Percentiles rank a stretch among this genome's conserved stretches.
Evolutionary conservation across 2,113 vertebrate species (phyloP).

Genomic region (Pithys albifrons): DNA sequence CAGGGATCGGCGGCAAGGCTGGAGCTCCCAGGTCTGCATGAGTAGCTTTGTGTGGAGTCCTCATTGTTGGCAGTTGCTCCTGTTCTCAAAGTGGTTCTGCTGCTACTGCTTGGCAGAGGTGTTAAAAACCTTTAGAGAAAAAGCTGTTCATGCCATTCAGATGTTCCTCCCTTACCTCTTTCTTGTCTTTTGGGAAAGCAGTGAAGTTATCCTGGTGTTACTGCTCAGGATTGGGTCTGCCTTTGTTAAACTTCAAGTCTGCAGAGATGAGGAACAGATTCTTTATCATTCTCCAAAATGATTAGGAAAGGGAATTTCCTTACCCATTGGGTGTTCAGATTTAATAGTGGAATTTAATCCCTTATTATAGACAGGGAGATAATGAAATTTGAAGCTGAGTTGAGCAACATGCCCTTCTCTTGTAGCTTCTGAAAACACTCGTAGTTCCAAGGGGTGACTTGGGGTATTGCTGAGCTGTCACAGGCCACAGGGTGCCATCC

Average conservation of each 20-base stretch:
- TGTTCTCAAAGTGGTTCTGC: not conserved
- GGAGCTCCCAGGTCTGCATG: constrained; percentile 82
- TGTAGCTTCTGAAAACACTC: not conserved
- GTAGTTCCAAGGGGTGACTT: not conserved
- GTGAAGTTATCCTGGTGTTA: not conserved
- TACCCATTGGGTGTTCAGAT: not conserved
- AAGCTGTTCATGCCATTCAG: not conserved
- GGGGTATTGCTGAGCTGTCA: not conserved
- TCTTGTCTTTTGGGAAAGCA: not conserved
- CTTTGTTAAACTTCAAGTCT: not conserved
- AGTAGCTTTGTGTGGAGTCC: not conserved
- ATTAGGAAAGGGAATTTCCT: not conserved
- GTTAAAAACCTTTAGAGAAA: not conserved
- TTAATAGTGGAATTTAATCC: not conserved
- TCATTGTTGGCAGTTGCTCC: not conserved
- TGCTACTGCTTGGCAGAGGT: not conserved
- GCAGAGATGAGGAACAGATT: not conserved
- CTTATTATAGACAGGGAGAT: not conserved
- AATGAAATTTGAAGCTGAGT: not conserved
- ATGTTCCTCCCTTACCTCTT: not conserved
- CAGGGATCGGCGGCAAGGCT: constrained; percentile 84
- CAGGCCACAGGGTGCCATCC: not conserved
- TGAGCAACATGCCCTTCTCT: not conserved
- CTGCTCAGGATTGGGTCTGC: not conserved
- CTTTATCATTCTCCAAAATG: not conserved